Percentiles rank a stretch among this genome's conserved stretches.
These are phyloP conservation scores for Drosophila oshimai DNA, from an alignment of 1,140 invertebrate species.

Conservation along the genomic window DNA sequence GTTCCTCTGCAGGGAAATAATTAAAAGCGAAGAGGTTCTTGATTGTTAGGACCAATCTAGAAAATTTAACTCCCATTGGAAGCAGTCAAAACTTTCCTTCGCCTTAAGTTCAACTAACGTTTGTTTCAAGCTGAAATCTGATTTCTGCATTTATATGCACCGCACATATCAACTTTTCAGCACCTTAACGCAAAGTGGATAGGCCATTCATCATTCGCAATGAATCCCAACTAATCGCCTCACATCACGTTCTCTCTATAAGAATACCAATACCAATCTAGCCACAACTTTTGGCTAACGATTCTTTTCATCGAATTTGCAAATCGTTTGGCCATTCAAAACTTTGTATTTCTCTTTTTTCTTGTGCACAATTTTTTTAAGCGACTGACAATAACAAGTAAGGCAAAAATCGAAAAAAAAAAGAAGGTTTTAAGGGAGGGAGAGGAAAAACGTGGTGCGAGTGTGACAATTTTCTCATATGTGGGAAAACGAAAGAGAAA, in stretches of 20 bases:
- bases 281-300: conserved; percentile 37
- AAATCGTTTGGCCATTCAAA: conserved; percentile 42
- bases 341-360: conserved; percentile 14
- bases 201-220: conserved; percentile 35
- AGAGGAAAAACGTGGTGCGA: conserved; percentile 13
- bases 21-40: background rate
- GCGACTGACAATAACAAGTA: conserved; percentile 5
- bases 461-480: conserved; percentile 75
- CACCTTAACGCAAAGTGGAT: conserved; percentile 31
- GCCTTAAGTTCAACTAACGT: background rate
- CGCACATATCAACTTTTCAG: conserved; percentile 28
- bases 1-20: background rate
- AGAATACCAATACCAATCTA: conserved; percentile 17
- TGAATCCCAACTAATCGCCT: conserved; percentile 44
- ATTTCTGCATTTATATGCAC: conserved; percentile 17
- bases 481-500: conserved; percentile 66
- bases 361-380: conserved; percentile 22
- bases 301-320: conserved; percentile 47
- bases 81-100: background rate
- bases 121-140: background rate
- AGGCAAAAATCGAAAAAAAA: conserved; percentile 32
- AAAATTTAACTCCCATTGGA: background rate
- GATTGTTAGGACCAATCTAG: background rate
- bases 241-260: conserved; percentile 31
- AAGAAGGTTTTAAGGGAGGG: background rate